These are phyloP conservation scores for Pelecanus crispus DNA, from an alignment of 2,113 vertebrate species.

Conservation along the genomic window DNA sequence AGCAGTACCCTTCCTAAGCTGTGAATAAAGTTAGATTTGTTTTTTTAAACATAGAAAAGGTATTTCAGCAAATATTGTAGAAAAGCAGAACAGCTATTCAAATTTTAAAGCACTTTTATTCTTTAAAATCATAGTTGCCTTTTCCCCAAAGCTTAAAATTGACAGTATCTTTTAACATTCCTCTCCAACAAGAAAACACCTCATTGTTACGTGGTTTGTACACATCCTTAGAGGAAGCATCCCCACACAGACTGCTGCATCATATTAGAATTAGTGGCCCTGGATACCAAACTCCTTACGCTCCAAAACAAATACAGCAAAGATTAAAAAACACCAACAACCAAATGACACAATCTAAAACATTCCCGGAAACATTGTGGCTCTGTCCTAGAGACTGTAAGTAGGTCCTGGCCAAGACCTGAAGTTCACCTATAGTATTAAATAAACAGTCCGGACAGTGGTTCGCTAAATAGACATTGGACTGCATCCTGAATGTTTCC, in stretches of 20 bases:
- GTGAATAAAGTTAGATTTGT: background rate
- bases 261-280: background rate
- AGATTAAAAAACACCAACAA: background rate
- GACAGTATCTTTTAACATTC: background rate
- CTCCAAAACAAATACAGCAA: background rate
- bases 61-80: background rate
- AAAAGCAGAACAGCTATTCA: background rate
- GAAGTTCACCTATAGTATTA: background rate
- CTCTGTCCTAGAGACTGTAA: background rate
- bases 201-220: background rate
- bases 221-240: background rate
- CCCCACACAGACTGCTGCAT: background rate
- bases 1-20: background rate
- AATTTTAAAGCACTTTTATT: background rate
- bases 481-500: background rate
- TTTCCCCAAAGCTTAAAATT: background rate
- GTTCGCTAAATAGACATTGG: background rate
- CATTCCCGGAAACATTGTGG: background rate
- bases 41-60: background rate
- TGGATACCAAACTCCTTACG: background rate
- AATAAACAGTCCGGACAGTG: background rate
- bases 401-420: background rate
- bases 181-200: background rate
- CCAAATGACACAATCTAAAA: background rate
- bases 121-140: background rate